Conservation (phyloP, 2,113 vertebrate genomes). For the Sylvia atricapilla region DNA sequence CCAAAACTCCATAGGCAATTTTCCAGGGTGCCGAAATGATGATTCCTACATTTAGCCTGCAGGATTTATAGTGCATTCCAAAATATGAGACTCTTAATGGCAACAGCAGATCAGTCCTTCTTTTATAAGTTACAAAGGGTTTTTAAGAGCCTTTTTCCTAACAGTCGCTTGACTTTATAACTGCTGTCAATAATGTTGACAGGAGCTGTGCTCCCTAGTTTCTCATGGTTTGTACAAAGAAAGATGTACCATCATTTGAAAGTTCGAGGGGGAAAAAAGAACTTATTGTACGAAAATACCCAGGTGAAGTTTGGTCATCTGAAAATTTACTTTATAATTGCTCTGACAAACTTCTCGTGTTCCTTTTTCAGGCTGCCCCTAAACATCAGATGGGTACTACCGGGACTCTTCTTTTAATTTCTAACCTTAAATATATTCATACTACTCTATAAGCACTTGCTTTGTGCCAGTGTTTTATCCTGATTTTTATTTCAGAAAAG, state of each 20-base stretch:
- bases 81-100: not conserved
- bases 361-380: not conserved
- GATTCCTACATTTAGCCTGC: not conserved
- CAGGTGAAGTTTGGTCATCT: not conserved
- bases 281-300: not conserved
- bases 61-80: not conserved
- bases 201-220: not conserved
- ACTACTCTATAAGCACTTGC: not conserved
- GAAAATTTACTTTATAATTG: not conserved
- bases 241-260: not conserved
- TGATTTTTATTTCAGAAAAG: not conserved
- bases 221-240: not conserved
- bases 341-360: not conserved
- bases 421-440: not conserved
- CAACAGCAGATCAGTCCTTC: not conserved
- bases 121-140: not conserved
- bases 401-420: not conserved
- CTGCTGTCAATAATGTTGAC: not conserved
- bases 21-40: not conserved
- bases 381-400: not conserved
- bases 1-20: not conserved
- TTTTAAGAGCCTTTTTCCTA: not conserved
- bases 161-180: not conserved
- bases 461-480: not conserved
- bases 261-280: not conserved